A percentile compares a stretch with the other conserved stretches of the same genome.
Conservation (phyloP, 2,797 vertebrate genomes). For the Eospalax fontanierii region DNA sequence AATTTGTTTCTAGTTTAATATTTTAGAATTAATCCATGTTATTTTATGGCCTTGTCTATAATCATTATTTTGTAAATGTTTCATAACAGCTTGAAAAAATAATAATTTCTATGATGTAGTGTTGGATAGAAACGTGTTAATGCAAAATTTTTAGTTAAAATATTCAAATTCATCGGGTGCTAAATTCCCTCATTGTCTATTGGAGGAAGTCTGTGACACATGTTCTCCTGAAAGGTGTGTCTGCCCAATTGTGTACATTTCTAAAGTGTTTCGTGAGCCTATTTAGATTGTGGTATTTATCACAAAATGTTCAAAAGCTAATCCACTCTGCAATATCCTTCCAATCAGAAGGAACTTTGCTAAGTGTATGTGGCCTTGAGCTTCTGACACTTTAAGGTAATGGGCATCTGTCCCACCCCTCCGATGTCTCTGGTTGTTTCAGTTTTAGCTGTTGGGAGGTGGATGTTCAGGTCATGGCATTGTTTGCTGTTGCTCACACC, state of each 20-base stretch:
- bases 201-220: conserved; percentile 10
- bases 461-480: background rate
- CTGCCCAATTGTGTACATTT: background rate
- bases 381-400: background rate
- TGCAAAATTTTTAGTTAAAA: conserved; percentile 25
- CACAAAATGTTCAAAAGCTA: background rate
- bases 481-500: background rate
- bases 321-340: fast-evolving
- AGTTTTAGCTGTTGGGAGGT: background rate
- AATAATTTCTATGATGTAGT: background rate
- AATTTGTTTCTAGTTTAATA: conserved; percentile 26
- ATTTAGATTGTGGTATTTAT: background rate
- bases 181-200: background rate
- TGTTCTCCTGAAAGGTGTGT: background rate
- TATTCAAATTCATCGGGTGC: background rate
- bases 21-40: conserved; percentile 39
- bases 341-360: background rate
- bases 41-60: conserved; percentile 3
- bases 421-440: background rate
- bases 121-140: background rate
- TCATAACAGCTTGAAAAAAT: conserved; percentile 21
- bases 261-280: background rate
- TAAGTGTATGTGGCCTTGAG: fast-evolving
- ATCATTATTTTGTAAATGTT: conserved; percentile 46
- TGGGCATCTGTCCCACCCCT: too few relatives aligned